Evolutionary conservation across 1,140 invertebrate genomes (phyloP).

Genomic region (Macrocentrus cingulum): DNA sequence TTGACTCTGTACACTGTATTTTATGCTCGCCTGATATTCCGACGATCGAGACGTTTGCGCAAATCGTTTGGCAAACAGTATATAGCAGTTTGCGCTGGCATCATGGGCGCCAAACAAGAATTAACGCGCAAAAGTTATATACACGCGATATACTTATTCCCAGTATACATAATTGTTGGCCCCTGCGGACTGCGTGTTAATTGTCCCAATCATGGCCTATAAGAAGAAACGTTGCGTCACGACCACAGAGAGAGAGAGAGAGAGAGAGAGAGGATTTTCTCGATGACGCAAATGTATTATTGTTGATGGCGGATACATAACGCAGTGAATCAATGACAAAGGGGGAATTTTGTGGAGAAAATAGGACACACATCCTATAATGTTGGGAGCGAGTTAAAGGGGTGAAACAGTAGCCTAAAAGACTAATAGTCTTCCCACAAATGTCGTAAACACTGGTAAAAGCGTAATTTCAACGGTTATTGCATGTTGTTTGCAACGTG

Average conservation of each 20-base stretch:
- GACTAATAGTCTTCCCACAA: conserved; percentile 2
- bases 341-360: too few species aligned
- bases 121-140: not conserved
- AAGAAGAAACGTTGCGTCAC: too few species aligned
- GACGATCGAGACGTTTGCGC: conserved; percentile 36
- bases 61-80: conserved; percentile 31
- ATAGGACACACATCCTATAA: too few species aligned
- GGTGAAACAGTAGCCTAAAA: not conserved
- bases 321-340: too few species aligned
- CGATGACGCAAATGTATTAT: too few species aligned
- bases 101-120: not conserved
- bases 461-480: not conserved
- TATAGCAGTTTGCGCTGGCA: conserved; percentile 15
- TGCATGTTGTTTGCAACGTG: not conserved
- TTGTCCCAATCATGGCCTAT: too few species aligned
- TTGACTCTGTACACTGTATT: too few species aligned
- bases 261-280: too few species aligned
- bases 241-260: too few species aligned
- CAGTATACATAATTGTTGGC: too few species aligned
- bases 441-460: conserved; percentile 15
- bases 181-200: too few species aligned
- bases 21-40: conserved; percentile 33
- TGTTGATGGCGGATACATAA: too few species aligned
- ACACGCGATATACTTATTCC: not conserved
- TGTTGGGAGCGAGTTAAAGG: not conserved